phyloP scores from a whole-genome alignment of 1,140 invertebrate genomes.

The Drosophila pectinifera region DNA sequence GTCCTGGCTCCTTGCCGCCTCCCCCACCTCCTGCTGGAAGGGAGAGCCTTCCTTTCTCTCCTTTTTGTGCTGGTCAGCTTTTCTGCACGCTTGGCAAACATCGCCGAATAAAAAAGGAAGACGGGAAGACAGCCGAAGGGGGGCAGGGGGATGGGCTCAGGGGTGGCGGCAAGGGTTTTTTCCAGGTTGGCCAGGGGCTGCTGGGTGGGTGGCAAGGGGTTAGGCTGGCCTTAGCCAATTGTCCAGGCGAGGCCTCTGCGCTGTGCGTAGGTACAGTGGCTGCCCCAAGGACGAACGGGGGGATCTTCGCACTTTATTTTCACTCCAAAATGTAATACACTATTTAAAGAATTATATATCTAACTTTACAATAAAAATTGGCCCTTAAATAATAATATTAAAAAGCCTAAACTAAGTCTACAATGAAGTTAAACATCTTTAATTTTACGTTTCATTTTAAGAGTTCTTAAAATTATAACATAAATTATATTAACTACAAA shows the following conservation, averaged over 20 bases:
- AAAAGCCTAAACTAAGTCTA: no score
- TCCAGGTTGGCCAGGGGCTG: slow-evolving; percentile 21
- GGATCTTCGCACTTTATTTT: no score
- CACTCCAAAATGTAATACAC: no score
- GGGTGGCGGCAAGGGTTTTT: slow-evolving; percentile 37
- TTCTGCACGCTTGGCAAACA: slow-evolving; percentile 79
- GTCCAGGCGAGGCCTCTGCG: slow-evolving; percentile 60
- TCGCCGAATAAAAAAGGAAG: slow-evolving; percentile 28
- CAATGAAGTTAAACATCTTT: no score
- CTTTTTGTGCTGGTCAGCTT: slow-evolving; percentile 80
- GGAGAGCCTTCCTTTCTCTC: slow-evolving; percentile 11
- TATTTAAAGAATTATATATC: no score
- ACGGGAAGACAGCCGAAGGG: not conserved
- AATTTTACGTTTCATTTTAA: no score
- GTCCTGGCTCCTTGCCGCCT: not conserved
- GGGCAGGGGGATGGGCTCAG: slow-evolving; percentile 10
- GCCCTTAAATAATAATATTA: no score
- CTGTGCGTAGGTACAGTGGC: slow-evolving; percentile 30
- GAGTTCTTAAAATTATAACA: no score
- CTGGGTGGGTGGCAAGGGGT: not conserved
- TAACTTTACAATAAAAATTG: no score
- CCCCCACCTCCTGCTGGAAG: no score
- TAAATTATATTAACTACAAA: no score
- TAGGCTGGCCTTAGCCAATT: slow-evolving; percentile 59
- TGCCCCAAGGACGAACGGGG: no score